Base-by-base conservation (phyloP, 2,113 vertebrate species). In the Oplegnathus fasciatus region DNA sequence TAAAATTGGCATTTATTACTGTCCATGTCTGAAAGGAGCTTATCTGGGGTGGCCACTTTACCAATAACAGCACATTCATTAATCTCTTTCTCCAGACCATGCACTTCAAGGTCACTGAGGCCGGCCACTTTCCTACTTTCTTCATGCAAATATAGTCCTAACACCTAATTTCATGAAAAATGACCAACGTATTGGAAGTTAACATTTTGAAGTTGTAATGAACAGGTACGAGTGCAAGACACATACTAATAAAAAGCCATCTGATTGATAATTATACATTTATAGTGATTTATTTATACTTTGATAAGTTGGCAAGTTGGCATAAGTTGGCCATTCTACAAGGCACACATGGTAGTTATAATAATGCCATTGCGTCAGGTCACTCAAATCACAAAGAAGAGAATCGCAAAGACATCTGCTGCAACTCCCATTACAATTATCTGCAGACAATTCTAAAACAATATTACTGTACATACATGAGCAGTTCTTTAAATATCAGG, bases 61-160 rank as follows among this genome's bases (percentile, higher is more conserved):
- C 75, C 58, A 81, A 42, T 22, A 17, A 18, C 32, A 42, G 55
- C 74, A 78, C 80, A 48, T 74, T 62, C 37, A 78, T 65, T 86
- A 77, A 77, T 86, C 85, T 83, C 18, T 48, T 62, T 34, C 65
- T 50, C 55, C 70, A 83, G 70, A 75, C 75, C 32, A 28, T 3
- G 20, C 13, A 55, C 9, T 50, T 24, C 17, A 52, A 48, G 50
- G 30, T 4, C 17, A 18, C 42, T 17, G 37, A 74, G 54, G 34
- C 24, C 1, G 2, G 24, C 42, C 1, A 2, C 3, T 30, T 37
- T 6, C 20, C 1, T 60, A 44, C 61, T 50, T 32, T 80, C 20
- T 32, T 68, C 28, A 30, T 32, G 20, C 37, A 76, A n/a, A 72
- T 55, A 9, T 34, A 64, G 10, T 42, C 24, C 6, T 13, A 42